A percentile compares a stretch with the other conserved stretches of the same genome.
Conservation (phyloP, 2,888 invertebrate genomes). For the Platycnemis pennipes region DNA sequence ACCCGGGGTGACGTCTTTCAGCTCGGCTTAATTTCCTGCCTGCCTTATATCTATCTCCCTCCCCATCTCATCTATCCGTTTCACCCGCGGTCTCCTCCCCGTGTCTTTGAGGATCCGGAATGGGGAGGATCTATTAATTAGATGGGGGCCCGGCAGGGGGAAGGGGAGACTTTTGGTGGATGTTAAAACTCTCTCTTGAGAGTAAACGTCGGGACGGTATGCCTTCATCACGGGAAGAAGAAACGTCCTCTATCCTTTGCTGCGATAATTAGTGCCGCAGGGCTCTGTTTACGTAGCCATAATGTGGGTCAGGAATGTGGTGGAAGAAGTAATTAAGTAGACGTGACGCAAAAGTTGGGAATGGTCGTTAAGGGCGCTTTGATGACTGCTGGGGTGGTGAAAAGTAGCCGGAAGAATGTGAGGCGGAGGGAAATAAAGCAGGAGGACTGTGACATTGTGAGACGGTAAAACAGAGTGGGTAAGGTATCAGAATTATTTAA, state of each 20-base stretch:
- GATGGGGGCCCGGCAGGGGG: too few species aligned
- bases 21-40: background rate
- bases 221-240: background rate
- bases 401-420: background rate
- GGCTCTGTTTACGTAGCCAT: background rate
- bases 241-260: background rate
- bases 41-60: background rate
- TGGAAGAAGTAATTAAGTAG: constrained; percentile 24
- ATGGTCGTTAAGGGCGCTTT: background rate
- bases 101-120: background rate
- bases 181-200: background rate
- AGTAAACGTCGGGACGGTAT: background rate
- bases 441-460: background rate
- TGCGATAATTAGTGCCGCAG: background rate
- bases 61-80: background rate
- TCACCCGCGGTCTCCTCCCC: background rate
- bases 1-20: background rate
- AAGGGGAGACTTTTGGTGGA: background rate
- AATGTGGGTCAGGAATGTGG: constrained; percentile 2
- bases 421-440: background rate
- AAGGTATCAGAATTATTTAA: too few species aligned
- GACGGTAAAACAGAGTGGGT: background rate
- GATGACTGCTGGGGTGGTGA: background rate
- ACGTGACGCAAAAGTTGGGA: background rate
- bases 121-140: background rate